Percentiles rank a stretch among this genome's conserved stretches.
Evolutionary conservation across 2,113 vertebrate species (phyloP).

Genomic region (Struthidea cinerea): DNA sequence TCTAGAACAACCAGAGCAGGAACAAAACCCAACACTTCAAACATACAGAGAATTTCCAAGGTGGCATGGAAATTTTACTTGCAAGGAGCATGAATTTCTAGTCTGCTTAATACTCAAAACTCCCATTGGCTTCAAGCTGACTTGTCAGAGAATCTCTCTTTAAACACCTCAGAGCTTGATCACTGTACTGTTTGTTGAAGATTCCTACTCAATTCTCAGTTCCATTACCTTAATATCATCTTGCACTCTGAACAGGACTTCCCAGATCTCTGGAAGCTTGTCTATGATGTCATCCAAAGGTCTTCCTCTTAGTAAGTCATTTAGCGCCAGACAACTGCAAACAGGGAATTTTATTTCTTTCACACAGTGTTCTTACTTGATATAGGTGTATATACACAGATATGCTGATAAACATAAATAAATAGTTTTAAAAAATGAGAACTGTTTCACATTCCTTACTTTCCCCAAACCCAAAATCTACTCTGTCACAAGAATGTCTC

Average conservation of each 20-base stretch:
- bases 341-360: slow-evolving; percentile 41
- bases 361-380: not conserved
- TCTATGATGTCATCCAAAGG: slow-evolving; percentile 90
- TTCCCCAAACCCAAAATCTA: not conserved
- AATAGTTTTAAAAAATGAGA: not conserved
- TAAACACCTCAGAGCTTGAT: not conserved
- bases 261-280: slow-evolving; percentile 93
- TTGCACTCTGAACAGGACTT: slow-evolving; percentile 94
- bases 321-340: slow-evolving; percentile 90
- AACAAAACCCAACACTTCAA: not conserved
- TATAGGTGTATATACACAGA: not conserved
- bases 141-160: not conserved
- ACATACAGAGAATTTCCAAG: not conserved
- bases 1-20: not conserved
- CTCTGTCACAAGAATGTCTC: not conserved
- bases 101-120: not conserved
- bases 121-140: not conserved
- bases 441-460: not conserved
- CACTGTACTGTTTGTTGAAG: not conserved
- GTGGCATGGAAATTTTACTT: not conserved
- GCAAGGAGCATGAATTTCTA: not conserved
- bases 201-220: not conserved
- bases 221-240: slow-evolving; percentile 94
- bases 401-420: not conserved
- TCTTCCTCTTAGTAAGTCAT: slow-evolving; percentile 90